Conservation (phyloP, 1,140 invertebrate genomes). For the Protaetia brevitarsis region DNA sequence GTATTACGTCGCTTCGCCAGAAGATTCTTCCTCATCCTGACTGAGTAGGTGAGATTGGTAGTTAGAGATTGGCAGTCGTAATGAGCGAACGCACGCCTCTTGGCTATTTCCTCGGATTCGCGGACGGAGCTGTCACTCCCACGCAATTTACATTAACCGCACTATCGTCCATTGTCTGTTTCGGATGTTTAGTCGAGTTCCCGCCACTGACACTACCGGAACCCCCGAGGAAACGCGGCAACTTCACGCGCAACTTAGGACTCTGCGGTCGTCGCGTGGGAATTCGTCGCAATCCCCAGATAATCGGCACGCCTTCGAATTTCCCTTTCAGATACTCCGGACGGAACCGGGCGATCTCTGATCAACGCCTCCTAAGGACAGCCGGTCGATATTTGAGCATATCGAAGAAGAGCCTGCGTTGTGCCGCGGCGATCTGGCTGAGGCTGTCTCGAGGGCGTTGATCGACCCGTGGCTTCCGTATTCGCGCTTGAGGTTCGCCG, state of each 20-base stretch:
- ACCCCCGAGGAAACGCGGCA: conserved; percentile 69
- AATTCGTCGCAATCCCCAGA: conserved; percentile 22
- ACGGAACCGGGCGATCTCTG: conserved; percentile 62
- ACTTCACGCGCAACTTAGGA: conserved; percentile 71
- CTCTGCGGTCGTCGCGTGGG: conserved; percentile 53
- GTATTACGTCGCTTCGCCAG: conserved; percentile 77
- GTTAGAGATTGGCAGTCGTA: conserved; percentile 89
- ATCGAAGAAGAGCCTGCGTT: conserved; percentile 71
- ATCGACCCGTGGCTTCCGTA: conserved; percentile 62
- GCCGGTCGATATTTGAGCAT: conserved; percentile 72
- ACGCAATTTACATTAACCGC: conserved; percentile 36
- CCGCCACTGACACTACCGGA: conserved; percentile 38
- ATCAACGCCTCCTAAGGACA: conserved; percentile 53
- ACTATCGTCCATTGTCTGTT: conserved; percentile 46
- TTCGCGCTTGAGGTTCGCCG: conserved; percentile 53
- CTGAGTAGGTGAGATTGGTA: conserved; percentile 79
- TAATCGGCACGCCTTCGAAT: conserved; percentile 30
- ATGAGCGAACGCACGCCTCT: conserved; percentile 80
- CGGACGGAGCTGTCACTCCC: conserved; percentile 42
- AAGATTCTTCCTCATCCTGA: conserved; percentile 64
- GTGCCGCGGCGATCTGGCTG: conserved; percentile 33
- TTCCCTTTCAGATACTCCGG: conserved; percentile 60
- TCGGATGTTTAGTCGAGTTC: conserved; percentile 36
- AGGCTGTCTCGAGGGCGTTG: conserved; percentile 52
- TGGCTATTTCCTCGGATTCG: conserved; percentile 58